phyloP scores from a whole-genome alignment of 2,797 vertebrate species.

The Scomberomorus guttatus region DNA sequence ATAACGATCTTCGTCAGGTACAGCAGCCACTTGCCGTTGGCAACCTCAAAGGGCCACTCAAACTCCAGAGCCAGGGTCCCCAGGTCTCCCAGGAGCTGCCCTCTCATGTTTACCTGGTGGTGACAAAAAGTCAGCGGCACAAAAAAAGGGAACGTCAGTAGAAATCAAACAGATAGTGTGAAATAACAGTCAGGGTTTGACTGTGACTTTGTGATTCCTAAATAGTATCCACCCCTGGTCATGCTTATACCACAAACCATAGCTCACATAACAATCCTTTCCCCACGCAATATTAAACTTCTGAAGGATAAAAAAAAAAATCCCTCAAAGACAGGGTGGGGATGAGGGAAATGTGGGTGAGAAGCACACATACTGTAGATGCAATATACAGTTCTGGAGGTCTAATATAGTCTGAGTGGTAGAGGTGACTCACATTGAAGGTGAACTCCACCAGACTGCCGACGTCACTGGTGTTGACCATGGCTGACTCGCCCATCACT shows the following conservation, averaged over 20 bases:
- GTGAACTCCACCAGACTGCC: slow-evolving; percentile 91
- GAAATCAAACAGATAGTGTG: slow-evolving; percentile 23
- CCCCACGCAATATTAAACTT: slow-evolving; percentile 64
- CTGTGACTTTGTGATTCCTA: slow-evolving; percentile 32
- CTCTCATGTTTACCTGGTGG: slow-evolving; percentile 84
- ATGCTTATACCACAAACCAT: slow-evolving; percentile 65
- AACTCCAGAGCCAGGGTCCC: slow-evolving; percentile 91
- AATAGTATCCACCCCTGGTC: slow-evolving; percentile 64
- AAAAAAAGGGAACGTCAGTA: slow-evolving; percentile 14
- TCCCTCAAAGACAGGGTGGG: slow-evolving; percentile 68
- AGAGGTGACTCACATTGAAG: slow-evolving; percentile 88
- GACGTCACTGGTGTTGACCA: slow-evolving; percentile 90
- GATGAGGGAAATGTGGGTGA: slow-evolving; percentile 60
- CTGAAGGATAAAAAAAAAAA: slow-evolving; percentile 23
- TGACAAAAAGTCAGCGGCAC: neutral
- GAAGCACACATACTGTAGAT: slow-evolving; percentile 42
- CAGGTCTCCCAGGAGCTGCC: slow-evolving; percentile 84
- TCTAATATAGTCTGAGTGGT: slow-evolving; percentile 51
- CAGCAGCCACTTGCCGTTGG: slow-evolving; percentile 96
- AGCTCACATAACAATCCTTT: slow-evolving; percentile 60
- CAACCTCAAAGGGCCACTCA: slow-evolving; percentile 92
- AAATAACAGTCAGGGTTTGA: slow-evolving; percentile 30
- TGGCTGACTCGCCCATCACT: slow-evolving; percentile 94
- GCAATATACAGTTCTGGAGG: slow-evolving; percentile 49
- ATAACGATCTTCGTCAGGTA: slow-evolving; percentile 92